Percentiles rank a stretch among this genome's conserved stretches.
These are phyloP conservation scores for Zaprionus nigranus DNA, from an alignment of 1,140 invertebrate species.

Conservation along the genomic window DNA sequence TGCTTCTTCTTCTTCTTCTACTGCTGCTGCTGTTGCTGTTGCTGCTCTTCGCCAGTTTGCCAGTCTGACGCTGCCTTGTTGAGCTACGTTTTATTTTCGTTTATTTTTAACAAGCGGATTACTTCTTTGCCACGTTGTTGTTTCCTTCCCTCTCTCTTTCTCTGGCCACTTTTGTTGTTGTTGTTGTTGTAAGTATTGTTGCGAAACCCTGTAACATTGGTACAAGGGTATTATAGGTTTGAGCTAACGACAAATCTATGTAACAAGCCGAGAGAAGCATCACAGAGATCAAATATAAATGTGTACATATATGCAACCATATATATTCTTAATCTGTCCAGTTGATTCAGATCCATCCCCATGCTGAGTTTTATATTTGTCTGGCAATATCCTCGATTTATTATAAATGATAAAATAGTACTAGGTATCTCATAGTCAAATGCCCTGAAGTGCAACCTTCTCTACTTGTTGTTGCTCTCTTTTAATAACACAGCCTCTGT, in stretches of 20 bases:
- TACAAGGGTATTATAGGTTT: neutral
- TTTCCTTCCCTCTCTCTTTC: neutral
- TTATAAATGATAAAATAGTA: neutral
- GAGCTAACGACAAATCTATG: neutral
- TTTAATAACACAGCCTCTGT: constrained; percentile 50
- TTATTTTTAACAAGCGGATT: constrained; percentile 83
- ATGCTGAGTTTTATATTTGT: too few relatives aligned
- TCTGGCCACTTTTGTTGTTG: constrained; percentile 6
- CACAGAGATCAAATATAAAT: too few relatives aligned
- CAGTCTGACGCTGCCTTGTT: constrained; percentile 20
- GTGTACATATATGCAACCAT: too few relatives aligned
- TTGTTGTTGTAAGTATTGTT: constrained; percentile 13
- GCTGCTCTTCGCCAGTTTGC: neutral
- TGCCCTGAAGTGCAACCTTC: neutral
- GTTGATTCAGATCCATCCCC: too few relatives aligned
- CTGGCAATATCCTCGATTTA: neutral
- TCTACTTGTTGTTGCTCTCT: constrained; percentile 23
- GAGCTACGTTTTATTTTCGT: constrained; percentile 70
- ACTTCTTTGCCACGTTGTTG: constrained; percentile 58
- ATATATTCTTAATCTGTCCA: too few relatives aligned
- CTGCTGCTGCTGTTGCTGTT: neutral
- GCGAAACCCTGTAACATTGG: neutral
- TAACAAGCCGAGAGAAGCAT: neutral
- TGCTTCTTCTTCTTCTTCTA: neutral
- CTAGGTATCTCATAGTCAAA: neutral